phyloP scores from a whole-genome alignment of 2,888 invertebrate genomes.

The Chaetogeoica ovagalla region DNA sequence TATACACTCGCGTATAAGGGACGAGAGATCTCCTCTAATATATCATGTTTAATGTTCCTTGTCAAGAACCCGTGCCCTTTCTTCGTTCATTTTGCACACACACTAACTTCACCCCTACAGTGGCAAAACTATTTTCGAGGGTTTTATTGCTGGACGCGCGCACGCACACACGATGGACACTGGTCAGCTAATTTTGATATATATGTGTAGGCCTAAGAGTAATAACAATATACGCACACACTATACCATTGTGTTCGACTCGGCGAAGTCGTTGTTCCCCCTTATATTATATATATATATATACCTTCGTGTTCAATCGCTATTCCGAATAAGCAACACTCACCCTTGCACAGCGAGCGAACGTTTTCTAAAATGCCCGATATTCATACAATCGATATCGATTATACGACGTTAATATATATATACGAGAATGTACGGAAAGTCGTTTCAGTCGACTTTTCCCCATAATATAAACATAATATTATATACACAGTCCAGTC shows the following conservation, averaged over 20 bases:
- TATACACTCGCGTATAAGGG: background rate
- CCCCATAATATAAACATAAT: background rate
- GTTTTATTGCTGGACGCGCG: conserved; percentile 41
- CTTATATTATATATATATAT: background rate
- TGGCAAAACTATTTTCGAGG: conserved; percentile 37
- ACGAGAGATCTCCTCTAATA: conserved; percentile 14
- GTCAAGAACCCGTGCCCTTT: conserved; percentile 35
- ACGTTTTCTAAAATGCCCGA: conserved; percentile 20
- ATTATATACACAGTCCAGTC: too few species aligned
- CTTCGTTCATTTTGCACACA: background rate
- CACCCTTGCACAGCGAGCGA: background rate
- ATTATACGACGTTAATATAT: too few species aligned
- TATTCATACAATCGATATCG: conserved; percentile 34
- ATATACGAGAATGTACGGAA: conserved; percentile 12
- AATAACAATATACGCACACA: background rate
- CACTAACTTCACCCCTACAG: conserved; percentile 7
- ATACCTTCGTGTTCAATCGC: conserved; percentile 38
- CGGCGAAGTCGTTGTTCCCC: conserved; percentile 15
- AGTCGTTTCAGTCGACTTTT: conserved; percentile 1
- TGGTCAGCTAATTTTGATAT: conserved; percentile 50
- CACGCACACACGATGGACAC: conserved; percentile 38
- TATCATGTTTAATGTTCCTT: conserved; percentile 53
- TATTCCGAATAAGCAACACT: conserved; percentile 22
- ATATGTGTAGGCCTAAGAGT: background rate
- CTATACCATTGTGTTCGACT: conserved; percentile 30